Evolutionary conservation across 1,140 invertebrate species (phyloP).

Genomic region (Scaptomyza hsui): DNA sequence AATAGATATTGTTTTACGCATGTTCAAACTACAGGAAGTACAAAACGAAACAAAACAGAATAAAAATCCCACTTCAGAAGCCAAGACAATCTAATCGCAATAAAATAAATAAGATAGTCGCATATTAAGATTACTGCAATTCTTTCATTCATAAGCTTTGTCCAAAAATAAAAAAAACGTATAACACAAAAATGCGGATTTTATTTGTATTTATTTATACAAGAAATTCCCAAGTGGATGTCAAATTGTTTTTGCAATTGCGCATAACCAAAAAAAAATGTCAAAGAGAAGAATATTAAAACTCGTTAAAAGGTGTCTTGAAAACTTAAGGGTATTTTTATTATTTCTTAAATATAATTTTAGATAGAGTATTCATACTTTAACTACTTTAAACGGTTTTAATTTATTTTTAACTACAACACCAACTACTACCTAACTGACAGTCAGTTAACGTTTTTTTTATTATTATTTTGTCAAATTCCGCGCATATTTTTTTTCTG

Average conservation of each 20-base stretch:
- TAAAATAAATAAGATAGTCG: background rate
- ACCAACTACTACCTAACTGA: background rate
- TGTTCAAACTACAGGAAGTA: background rate
- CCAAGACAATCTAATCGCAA: background rate
- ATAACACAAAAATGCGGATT: slow-evolving; percentile 8
- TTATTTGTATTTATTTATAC: slow-evolving; percentile 54
- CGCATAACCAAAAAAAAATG: slow-evolving; percentile 50
- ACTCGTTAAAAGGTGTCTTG: no score
- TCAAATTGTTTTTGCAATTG: slow-evolving; percentile 55
- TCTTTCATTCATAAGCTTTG: slow-evolving; percentile 10
- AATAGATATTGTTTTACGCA: background rate
- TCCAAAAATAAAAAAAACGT: background rate
- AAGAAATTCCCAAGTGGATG: slow-evolving; percentile 49
- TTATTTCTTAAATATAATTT: no score
- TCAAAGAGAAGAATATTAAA: no score
- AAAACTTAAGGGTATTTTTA: no score
- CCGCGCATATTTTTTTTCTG: slow-evolving; percentile 48
- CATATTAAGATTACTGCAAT: slow-evolving; percentile 1
- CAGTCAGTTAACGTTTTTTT: background rate
- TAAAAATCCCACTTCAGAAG: background rate
- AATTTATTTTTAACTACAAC: background rate
- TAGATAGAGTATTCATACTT: no score
- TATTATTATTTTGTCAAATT: slow-evolving; percentile 44
- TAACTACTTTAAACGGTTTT: no score
- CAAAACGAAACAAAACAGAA: no score